A percentile compares a stretch with the other conserved stretches of the same genome.
Evolutionary conservation across 2,888 invertebrate genomes (phyloP).

Genomic region (Brachyptera risi): DNA sequence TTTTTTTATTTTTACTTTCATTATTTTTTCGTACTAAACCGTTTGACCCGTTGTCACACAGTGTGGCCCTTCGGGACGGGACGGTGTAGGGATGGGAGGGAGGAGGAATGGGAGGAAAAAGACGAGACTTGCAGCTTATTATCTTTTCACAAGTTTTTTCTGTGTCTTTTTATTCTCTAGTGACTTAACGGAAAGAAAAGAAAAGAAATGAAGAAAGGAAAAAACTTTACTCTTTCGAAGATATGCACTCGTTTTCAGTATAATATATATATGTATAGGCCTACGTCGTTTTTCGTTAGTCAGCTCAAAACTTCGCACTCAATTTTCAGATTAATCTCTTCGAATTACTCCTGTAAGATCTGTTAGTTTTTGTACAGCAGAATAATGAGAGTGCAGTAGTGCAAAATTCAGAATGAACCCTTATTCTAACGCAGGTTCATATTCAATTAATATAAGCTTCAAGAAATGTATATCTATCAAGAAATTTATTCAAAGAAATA

Average conservation of each 20-base stretch:
- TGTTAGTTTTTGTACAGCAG: background rate
- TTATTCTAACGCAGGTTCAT: too few relatives aligned
- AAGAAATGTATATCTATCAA: too few relatives aligned
- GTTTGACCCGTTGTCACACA: background rate
- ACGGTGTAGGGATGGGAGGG: too few relatives aligned
- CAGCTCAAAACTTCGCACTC: background rate
- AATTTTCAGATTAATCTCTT: background rate
- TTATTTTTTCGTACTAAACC: background rate
- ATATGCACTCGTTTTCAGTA: background rate
- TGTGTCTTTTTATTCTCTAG: background rate
- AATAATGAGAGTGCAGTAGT: background rate
- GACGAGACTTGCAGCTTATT: background rate
- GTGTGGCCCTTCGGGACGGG: too few relatives aligned
- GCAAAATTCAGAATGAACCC: too few relatives aligned
- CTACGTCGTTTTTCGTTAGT: background rate
- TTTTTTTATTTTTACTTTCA: background rate
- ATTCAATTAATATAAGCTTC: too few relatives aligned
- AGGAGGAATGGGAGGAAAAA: too few relatives aligned
- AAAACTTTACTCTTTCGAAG: background rate
- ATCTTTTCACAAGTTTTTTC: background rate
- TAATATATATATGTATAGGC: too few relatives aligned
- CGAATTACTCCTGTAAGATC: background rate
- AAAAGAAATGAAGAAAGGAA: background rate
- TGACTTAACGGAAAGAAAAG: background rate
- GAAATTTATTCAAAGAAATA: too few relatives aligned